Evolutionary conservation across 2,888 invertebrate genomes (phyloP), one percentile per base, ranked within the genome.

Genomic region (Dasypolia templi): DNA sequence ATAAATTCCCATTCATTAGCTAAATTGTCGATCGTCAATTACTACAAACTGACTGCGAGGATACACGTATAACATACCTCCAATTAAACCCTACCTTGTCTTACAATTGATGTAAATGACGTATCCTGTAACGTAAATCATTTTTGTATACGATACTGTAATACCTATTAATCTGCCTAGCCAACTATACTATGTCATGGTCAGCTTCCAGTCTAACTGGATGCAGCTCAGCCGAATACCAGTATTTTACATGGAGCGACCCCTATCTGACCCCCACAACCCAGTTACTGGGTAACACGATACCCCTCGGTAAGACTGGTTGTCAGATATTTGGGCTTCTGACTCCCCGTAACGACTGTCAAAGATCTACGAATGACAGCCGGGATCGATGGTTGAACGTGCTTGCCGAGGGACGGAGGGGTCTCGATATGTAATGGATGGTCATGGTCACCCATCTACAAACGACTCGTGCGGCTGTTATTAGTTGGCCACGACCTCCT

Each of bases 1-100:
- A 82, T 85, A 85, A 86, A 89, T 86, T 82, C 80, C 77, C 79
- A 79, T 87, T 86, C 84, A 89, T 88, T 89, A 88, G 82, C 69
- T 81, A 86, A 85, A 88, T 88, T 75, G 85, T 67, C 65, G 79
- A 76, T 79, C 85, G 83, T 88, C 82, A 87, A 88, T 89, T 84
- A 88, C 78, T 67, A 74, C 81, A 79, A 82, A 83, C 81, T 73
- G 82, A 79, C 77, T 86, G 77, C 29, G 77, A 72, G 77, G 62
- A 83, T 80, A 84, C 72, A 81, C 35, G 65, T 76, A 74, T 72
- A 81, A 80, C 80, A 82, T 64, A 70, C 77, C 77, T 74, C 9
- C 78, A 79, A 84, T 86, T 79, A 82, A 82, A 81, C 68, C 71
- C 42, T 55, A 53, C 56, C 56, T 59, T 66, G 68, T 59, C 72